Percentiles rank a stretch among this genome's conserved stretches.
Evolutionary conservation across 2,797 vertebrate genomes (phyloP).

Genomic region (Sphaeramia orbicularis): DNA sequence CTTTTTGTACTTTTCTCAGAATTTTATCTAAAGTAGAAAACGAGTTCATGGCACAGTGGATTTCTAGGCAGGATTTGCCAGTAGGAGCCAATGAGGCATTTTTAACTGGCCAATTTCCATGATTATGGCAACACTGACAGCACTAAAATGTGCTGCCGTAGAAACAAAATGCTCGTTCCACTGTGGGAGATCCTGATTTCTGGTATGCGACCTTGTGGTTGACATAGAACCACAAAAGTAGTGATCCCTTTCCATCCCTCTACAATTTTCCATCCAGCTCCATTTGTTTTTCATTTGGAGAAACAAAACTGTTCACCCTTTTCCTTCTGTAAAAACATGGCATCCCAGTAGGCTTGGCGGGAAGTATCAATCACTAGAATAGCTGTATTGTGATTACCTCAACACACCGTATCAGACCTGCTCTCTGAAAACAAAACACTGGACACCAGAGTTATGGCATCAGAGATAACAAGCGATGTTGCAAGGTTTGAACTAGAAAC

Average conservation of each 20-base stretch:
- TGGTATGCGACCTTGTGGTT: constrained; percentile 81
- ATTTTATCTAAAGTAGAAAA: constrained; percentile 13
- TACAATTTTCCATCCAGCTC: constrained; percentile 77
- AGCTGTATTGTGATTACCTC: constrained; percentile 73
- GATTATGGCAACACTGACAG: constrained; percentile 58
- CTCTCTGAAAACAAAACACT: constrained; percentile 65
- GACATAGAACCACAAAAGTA: constrained; percentile 76
- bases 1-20: constrained; percentile 19
- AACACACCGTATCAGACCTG: constrained; percentile 53
- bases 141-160: constrained; percentile 61
- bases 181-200: constrained; percentile 75
- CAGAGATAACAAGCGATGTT: constrained; percentile 61
- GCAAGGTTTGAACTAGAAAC: constrained; percentile 35
- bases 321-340: constrained; percentile 80
- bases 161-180: constrained; percentile 62
- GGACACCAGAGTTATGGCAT: constrained; percentile 62
- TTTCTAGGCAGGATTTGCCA: constrained; percentile 35
- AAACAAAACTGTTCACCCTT: constrained; percentile 78
- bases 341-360: constrained; percentile 74
- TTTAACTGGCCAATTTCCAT: constrained; percentile 65
- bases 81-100: constrained; percentile 49
- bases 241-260: constrained; percentile 73
- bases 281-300: constrained; percentile 82
- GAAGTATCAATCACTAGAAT: constrained; percentile 80
- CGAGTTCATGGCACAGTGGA: constrained; percentile 33